These are phyloP conservation scores for Dyspetes luteomarginatus DNA, from an alignment of 2,888 invertebrate genomes.

Conservation along the genomic window DNA sequence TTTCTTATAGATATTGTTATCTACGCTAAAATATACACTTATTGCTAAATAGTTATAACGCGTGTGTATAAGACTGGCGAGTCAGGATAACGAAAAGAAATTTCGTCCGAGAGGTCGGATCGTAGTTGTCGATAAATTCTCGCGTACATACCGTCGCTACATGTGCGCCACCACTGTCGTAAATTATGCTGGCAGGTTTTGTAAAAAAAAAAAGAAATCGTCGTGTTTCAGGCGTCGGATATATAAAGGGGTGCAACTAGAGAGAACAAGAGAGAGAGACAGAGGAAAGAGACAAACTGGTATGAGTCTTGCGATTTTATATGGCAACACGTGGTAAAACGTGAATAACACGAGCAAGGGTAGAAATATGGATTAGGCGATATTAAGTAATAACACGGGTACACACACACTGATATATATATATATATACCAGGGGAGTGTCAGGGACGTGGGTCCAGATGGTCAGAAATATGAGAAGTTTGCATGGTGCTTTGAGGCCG, in stretches of 20 bases:
- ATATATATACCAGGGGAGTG: slow-evolving; percentile 27
- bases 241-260: background rate
- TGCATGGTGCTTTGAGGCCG: slow-evolving; percentile 67
- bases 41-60: slow-evolving; percentile 11
- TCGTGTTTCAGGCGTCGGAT: slow-evolving; percentile 27
- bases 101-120: slow-evolving; percentile 55
- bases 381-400: slow-evolving; percentile 73
- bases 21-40: slow-evolving; percentile 11
- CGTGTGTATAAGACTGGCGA: slow-evolving; percentile 34
- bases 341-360: slow-evolving; percentile 49
- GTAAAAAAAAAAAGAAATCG: slow-evolving; percentile 43
- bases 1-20: slow-evolving; percentile 39
- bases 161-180: slow-evolving; percentile 23
- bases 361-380: slow-evolving; percentile 71
- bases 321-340: slow-evolving; percentile 61
- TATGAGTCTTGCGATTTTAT: slow-evolving; percentile 41
- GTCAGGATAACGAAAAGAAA: slow-evolving; percentile 59
- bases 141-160: slow-evolving; percentile 12
- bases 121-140: slow-evolving; percentile 64
- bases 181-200: slow-evolving; percentile 57
- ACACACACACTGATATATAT: slow-evolving; percentile 41
- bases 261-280: slow-evolving; percentile 29
- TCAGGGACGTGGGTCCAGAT: slow-evolving; percentile 71
- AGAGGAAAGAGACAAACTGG: slow-evolving; percentile 38
- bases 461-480: slow-evolving; percentile 75